phyloP scores from a whole-genome alignment of 2,888 invertebrate species.

The Eupithecia insigniata region DNA sequence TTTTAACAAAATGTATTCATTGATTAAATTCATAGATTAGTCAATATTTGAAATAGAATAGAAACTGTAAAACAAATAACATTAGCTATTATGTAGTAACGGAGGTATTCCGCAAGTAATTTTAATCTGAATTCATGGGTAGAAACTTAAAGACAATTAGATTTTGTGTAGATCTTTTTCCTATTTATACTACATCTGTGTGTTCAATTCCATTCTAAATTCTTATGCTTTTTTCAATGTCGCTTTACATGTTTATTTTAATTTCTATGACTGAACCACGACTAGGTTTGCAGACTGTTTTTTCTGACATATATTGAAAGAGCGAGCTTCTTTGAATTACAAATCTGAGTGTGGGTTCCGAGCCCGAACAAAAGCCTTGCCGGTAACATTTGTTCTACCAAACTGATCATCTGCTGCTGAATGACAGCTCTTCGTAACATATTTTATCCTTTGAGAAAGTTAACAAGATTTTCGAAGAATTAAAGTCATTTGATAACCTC shows the following conservation, averaged over 20 bases:
- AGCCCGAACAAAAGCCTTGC: constrained; percentile 49
- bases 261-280: constrained; percentile 79
- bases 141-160: constrained; percentile 58
- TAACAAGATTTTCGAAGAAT: background rate
- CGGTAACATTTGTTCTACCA: background rate
- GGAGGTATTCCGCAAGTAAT: constrained; percentile 62
- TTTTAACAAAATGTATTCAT: constrained; percentile 47
- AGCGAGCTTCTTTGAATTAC: constrained; percentile 73
- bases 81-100: constrained; percentile 73
- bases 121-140: constrained; percentile 67
- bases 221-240: constrained; percentile 73
- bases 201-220: constrained; percentile 60
- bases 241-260: constrained; percentile 73
- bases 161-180: constrained; percentile 64
- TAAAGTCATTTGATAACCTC: background rate
- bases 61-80: constrained; percentile 58
- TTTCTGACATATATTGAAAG: constrained; percentile 62
- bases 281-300: constrained; percentile 45
- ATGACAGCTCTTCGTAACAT: background rate
- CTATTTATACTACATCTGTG: constrained; percentile 58
- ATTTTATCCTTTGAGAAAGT: background rate
- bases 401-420: background rate
- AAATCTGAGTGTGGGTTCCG: constrained; percentile 62
- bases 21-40: constrained; percentile 55
- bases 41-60: constrained; percentile 65